Evolutionary conservation across 2,888 invertebrate species (phyloP), one percentile per base, ranked within the genome.

Genomic region (Spatulosminthurus flaviceps): DNA sequence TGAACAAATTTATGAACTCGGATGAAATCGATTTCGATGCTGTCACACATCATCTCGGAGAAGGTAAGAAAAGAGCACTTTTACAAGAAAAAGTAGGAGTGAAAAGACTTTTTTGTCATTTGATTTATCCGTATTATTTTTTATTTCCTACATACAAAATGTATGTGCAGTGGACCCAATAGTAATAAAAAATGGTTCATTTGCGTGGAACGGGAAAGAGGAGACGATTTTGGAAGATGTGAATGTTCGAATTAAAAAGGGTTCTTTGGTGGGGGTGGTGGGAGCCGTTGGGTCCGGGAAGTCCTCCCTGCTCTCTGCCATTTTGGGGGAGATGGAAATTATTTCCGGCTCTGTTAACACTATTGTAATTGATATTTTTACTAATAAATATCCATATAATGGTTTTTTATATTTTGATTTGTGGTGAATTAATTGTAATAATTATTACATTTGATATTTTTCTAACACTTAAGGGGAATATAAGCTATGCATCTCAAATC

Each of bases 251-350:
- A 89, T 95, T n/a, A 90, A 91, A 2, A 90, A 91, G 67, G 91
- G 92, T 9, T 90, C 91, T 5, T 88, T 96, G 61, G 92, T 93
- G 16, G 78, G 75, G 7, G 91, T 96, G 26, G 96, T 97, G 0
- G 96, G 96, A 2, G 91, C 92, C 34, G 96, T 96, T 0, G 96
- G 96, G 76, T 91, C 93, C 0, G 96, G 95, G 71, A 96, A 96
- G 89, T 94, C 94, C 85, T 97, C 96, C 61, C 90, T 98, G 41
- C 89, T 97, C 60, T 92, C 95, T 5, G 96, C 97, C 0, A 89
- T 95, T 80, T 90, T 97, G 9, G 92, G 96, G 86, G 97, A 97
- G 90, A 96, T 97, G 95, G 93, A 94, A 85, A 95, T 94, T 88
- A 86, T 91, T 1, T 91, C 92, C 21, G 96, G 96, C 29, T 89